These are phyloP conservation scores for Salminus brasiliensis DNA, from an alignment of 2,113 vertebrate genomes.

Conservation along the genomic window DNA sequence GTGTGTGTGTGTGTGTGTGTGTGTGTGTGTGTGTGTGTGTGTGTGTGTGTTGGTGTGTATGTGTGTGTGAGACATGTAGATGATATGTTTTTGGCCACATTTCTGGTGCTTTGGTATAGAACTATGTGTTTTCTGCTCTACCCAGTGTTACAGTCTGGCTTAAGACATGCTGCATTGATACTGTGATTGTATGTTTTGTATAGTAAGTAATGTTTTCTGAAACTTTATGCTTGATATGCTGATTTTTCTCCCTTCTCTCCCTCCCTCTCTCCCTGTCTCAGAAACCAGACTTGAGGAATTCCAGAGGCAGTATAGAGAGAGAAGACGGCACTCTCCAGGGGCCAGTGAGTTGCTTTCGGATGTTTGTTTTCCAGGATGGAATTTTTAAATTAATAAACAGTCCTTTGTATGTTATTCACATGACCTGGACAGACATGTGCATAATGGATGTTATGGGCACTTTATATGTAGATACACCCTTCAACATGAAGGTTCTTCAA, in stretches of 20 bases:
- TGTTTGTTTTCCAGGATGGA: constrained; percentile 29
- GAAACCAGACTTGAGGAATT: constrained; percentile 94
- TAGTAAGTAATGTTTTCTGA: neutral
- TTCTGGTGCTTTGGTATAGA: neutral
- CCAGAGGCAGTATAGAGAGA: constrained; percentile 89
- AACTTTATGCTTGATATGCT: neutral
- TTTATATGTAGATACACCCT: no score
- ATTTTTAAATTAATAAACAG: constrained; percentile 18
- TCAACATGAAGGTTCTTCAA: no score
- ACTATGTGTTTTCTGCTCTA: neutral
- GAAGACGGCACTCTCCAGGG: constrained; percentile 88
- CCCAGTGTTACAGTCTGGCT: neutral
- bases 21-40: neutral
- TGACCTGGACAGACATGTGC: neutral
- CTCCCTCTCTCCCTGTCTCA: constrained; percentile 55
- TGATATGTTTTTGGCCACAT: neutral
- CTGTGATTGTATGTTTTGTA: no score
- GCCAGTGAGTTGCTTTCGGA: constrained; percentile 79
- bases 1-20: no score
- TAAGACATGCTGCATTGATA: neutral
- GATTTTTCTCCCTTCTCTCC: neutral
- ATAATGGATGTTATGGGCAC: no score
- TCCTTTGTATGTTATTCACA: neutral
- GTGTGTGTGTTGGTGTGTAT: neutral
- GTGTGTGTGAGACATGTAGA: neutral